Evolutionary conservation across 2,888 invertebrate genomes (phyloP).

Genomic region (Ceramica pisi): DNA sequence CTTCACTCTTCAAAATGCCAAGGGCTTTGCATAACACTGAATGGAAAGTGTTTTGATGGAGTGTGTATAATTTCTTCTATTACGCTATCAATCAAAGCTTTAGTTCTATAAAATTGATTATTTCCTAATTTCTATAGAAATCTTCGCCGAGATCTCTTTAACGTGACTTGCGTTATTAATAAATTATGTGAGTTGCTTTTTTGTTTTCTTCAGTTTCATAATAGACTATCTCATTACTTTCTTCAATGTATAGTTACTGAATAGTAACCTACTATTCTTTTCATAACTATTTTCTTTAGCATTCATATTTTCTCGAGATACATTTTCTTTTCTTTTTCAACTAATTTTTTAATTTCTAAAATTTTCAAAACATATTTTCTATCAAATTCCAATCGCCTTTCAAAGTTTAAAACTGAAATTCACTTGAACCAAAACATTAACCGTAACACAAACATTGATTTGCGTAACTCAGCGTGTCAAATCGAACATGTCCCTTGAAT

Average conservation of each 20-base stretch:
- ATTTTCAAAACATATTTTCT: background rate
- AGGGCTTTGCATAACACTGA: conserved; percentile 26
- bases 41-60: conserved; percentile 32
- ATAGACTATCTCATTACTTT: background rate
- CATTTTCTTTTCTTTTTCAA: background rate
- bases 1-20: conserved; percentile 7
- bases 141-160: conserved; percentile 8
- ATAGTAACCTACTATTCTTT: background rate
- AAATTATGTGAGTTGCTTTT: background rate
- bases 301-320: too few species aligned
- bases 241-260: background rate
- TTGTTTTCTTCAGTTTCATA: background rate
- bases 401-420: conserved; percentile 20
- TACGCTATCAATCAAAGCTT: conserved; percentile 20
- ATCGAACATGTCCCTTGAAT: conserved; percentile 59
- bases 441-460: conserved; percentile 58
- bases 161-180: conserved; percentile 22
- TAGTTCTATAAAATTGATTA: conserved; percentile 48
- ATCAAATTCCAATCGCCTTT: conserved; percentile 1
- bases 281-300: background rate
- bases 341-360: background rate
- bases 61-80: conserved; percentile 38
- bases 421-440: conserved; percentile 30
- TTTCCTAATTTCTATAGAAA: conserved; percentile 27
- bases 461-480: conserved; percentile 59